Evolutionary conservation across 1,140 invertebrate genomes (phyloP).

Genomic region (Acromyrmex echinatior): DNA sequence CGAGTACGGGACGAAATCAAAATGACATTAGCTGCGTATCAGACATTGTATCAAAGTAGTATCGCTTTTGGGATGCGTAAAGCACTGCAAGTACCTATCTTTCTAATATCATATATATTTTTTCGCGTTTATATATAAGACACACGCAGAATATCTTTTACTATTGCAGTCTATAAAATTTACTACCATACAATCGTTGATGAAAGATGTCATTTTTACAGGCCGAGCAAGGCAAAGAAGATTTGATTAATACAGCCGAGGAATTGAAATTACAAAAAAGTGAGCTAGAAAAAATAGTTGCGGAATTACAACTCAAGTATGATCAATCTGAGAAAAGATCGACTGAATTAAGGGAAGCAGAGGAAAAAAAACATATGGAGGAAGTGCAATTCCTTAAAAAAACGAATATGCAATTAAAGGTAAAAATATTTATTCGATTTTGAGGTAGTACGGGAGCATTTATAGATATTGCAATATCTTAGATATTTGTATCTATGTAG

Average conservation of each 20-base stretch:
- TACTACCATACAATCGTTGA: not conserved
- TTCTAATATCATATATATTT: not conserved
- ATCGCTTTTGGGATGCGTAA: slow-evolving; percentile 99
- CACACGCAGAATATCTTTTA: too few relatives aligned
- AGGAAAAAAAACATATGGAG: slow-evolving; percentile 96
- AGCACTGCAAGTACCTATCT: slow-evolving; percentile 92
- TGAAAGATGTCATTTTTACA: slow-evolving; percentile 66
- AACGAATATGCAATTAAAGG: slow-evolving; percentile 97
- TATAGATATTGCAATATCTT: not conserved
- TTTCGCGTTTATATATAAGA: not conserved
- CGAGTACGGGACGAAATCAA: slow-evolving; percentile 97
- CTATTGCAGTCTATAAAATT: not conserved
- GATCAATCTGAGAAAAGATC: slow-evolving; percentile 95
- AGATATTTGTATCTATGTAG: too few relatives aligned
- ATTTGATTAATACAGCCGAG: slow-evolving; percentile 88
- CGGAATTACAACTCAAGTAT: slow-evolving; percentile 93
- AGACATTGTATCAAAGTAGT: slow-evolving; percentile 98
- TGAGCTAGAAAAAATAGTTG: slow-evolving; percentile 92
- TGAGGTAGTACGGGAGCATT: not conserved
- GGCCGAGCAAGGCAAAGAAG: slow-evolving; percentile 91
- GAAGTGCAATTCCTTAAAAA: slow-evolving; percentile 97
- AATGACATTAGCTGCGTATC: slow-evolving; percentile 98
- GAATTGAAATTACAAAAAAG: slow-evolving; percentile 91
- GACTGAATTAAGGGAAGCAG: slow-evolving; percentile 93
- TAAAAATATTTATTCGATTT: slow-evolving; percentile 80